phyloP scores from a whole-genome alignment of 2,888 invertebrate species.

The Epirrita christyi region DNA sequence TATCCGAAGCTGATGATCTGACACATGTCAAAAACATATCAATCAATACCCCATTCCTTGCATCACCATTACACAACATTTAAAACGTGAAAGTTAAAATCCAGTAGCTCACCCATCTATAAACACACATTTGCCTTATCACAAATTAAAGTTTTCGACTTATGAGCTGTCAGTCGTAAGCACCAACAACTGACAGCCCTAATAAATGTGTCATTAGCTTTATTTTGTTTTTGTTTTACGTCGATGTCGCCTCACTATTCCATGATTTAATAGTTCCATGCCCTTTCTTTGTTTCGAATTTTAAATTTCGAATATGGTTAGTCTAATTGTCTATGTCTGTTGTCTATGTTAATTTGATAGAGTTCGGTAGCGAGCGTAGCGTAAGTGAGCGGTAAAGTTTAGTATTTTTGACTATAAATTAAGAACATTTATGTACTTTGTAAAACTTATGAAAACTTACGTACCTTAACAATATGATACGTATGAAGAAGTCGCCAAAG shows the following conservation, averaged over 20 bases:
- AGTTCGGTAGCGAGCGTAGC: not conserved
- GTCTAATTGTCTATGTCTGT: not conserved
- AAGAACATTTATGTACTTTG: no score
- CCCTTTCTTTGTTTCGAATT: constrained; percentile 81
- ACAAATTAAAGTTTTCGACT: constrained; percentile 77
- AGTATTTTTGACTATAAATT: no score
- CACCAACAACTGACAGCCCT: constrained; percentile 68
- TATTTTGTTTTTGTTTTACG: constrained; percentile 63
- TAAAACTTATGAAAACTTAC: no score
- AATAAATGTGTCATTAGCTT: constrained; percentile 80
- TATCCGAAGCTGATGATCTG: not conserved
- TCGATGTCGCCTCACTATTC: constrained; percentile 76
- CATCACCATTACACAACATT: constrained; percentile 29
- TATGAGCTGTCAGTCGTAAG: constrained; percentile 77
- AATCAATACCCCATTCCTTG: constrained; percentile 19
- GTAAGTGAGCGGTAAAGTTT: no score
- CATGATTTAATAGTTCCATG: constrained; percentile 80
- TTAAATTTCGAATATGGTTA: constrained; percentile 32
- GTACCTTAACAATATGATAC: no score
- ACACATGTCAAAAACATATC: constrained; percentile 4
- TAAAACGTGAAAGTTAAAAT: constrained; percentile 71
- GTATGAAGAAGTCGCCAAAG: no score
- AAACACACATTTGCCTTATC: constrained; percentile 76
- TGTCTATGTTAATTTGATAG: not conserved
- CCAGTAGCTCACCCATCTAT: constrained; percentile 69